These are phyloP conservation scores for Watsonalla binaria DNA, from an alignment of 2,888 invertebrate species.

Conservation along the genomic window DNA sequence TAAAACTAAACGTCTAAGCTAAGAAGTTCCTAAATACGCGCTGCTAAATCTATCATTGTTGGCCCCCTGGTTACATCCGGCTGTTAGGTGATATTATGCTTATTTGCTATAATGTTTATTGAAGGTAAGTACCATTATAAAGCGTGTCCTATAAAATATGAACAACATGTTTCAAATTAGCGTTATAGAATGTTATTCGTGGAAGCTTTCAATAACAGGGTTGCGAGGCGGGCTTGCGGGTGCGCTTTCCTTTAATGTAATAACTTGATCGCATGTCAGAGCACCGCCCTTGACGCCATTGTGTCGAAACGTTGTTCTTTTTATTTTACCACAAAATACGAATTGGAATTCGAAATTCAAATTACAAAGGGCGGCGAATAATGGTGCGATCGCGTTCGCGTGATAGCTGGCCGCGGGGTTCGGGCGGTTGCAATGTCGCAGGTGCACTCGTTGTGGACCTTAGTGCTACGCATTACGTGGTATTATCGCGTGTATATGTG, in stretches of 20 bases:
- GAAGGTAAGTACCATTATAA: constrained; percentile 6
- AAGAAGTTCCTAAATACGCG: no score
- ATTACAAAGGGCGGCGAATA: constrained; percentile 78
- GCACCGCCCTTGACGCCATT: constrained; percentile 79
- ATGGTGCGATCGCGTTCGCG: constrained; percentile 77
- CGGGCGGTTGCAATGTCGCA: constrained; percentile 49
- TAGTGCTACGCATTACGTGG: constrained; percentile 38
- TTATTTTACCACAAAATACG: constrained; percentile 78
- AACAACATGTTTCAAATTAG: constrained; percentile 40
- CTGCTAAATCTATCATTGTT: no score
- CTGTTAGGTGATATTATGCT: no score
- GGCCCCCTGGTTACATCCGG: no score
- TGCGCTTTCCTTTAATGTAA: constrained; percentile 77
- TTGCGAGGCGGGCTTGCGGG: constrained; percentile 53
- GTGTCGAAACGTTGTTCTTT: constrained; percentile 76
- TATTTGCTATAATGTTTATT: no score
- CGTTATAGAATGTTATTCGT: constrained; percentile 52
- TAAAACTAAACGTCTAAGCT: no score
- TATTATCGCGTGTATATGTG: constrained; percentile 30
- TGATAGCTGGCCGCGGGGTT: constrained; percentile 53
- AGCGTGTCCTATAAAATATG: constrained; percentile 28
- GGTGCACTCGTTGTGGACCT: constrained; percentile 32
- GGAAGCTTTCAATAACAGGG: constrained; percentile 66
- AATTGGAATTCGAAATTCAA: constrained; percentile 79
- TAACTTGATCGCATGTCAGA: constrained; percentile 79